Percentiles rank a stretch among this genome's conserved stretches.
Conservation (phyloP, 2,888 invertebrate species). For the Drosophila seclusa region DNA sequence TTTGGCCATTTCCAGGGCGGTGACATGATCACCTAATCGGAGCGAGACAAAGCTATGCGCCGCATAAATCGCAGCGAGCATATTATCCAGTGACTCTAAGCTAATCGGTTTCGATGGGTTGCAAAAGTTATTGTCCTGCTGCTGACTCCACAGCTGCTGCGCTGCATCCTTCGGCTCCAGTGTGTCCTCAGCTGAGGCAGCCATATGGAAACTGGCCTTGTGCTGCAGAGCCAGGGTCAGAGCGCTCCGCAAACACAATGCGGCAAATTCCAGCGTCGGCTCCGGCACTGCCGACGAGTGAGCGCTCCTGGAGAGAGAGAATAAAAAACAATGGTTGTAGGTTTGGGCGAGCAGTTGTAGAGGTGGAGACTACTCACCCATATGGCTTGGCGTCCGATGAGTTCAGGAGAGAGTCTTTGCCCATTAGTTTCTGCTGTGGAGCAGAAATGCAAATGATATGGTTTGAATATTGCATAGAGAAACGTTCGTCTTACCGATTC, state of each 20-base stretch:
- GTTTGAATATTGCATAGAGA: not conserved
- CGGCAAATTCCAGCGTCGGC: slow-evolving; percentile 95
- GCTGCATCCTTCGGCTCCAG: slow-evolving; percentile 53
- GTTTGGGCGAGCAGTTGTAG: not conserved
- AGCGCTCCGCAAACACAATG: slow-evolving; percentile 94
- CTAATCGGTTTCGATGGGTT: slow-evolving; percentile 88
- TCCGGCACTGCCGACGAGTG: slow-evolving; percentile 94
- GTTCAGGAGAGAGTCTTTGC: slow-evolving; percentile 45
- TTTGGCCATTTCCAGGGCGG: slow-evolving; percentile 92
- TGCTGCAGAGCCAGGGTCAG: slow-evolving; percentile 74
- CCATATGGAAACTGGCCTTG: slow-evolving; percentile 65
- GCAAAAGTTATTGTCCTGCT: slow-evolving; percentile 85
- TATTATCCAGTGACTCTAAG: slow-evolving; percentile 87
- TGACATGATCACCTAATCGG: slow-evolving; percentile 92
- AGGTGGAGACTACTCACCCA: slow-evolving; percentile 63
- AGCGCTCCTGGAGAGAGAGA: slow-evolving; percentile 58
- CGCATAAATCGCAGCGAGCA: slow-evolving; percentile 89
- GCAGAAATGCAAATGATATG: not conserved
- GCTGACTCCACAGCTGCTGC: slow-evolving; percentile 79
- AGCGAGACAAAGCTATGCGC: slow-evolving; percentile 94
- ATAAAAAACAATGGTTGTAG: not conserved
- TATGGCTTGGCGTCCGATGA: slow-evolving; percentile 49
- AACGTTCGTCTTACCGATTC: slow-evolving; percentile 84
- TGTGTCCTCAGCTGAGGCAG: slow-evolving; percentile 48
- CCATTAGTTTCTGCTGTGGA: slow-evolving; percentile 46